Percentiles rank a stretch among this genome's conserved stretches.
Evolutionary conservation across 2,113 vertebrate species (phyloP).

Genomic region (Gambusia affinis): DNA sequence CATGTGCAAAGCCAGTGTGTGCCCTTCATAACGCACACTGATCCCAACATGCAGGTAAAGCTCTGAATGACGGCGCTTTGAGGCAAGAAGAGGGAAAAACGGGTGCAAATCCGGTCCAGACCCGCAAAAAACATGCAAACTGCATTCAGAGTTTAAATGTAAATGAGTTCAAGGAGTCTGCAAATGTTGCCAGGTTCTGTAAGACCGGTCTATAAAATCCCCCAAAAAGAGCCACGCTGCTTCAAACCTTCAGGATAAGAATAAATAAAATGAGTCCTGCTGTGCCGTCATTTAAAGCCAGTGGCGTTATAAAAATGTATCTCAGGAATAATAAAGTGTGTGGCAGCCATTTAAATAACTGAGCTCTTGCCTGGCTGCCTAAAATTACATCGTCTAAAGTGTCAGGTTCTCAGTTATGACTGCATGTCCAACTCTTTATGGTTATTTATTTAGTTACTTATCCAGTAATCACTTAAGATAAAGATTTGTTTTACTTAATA

Average conservation of each 20-base stretch:
- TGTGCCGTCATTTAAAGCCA: background rate
- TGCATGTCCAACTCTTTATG: background rate
- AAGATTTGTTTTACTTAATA: no score
- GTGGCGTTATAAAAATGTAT: background rate
- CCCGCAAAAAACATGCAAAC: background rate
- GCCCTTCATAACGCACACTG: slow-evolving; percentile 30
- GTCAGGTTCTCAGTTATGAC: background rate
- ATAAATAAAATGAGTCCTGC: background rate
- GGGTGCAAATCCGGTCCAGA: slow-evolving; percentile 10
- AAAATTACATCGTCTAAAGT: background rate
- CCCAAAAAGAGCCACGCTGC: background rate
- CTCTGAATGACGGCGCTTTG: slow-evolving; percentile 19
- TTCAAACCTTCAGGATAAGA: background rate
- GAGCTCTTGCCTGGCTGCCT: background rate
- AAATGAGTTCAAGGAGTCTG: background rate
- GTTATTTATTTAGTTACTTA: background rate
- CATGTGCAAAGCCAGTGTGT: slow-evolving; percentile 10
- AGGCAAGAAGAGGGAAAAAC: slow-evolving; percentile 1
- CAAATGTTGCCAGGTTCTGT: background rate
- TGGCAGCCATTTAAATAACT: slow-evolving; percentile 9
- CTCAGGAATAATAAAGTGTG: slow-evolving; percentile 24
- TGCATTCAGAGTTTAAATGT: background rate
- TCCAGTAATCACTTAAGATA: background rate
- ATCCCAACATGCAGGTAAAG: slow-evolving; percentile 15
- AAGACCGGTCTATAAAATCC: background rate